Conservation (phyloP, 2,888 invertebrate species). For the Drosophila meridionalis region DNA sequence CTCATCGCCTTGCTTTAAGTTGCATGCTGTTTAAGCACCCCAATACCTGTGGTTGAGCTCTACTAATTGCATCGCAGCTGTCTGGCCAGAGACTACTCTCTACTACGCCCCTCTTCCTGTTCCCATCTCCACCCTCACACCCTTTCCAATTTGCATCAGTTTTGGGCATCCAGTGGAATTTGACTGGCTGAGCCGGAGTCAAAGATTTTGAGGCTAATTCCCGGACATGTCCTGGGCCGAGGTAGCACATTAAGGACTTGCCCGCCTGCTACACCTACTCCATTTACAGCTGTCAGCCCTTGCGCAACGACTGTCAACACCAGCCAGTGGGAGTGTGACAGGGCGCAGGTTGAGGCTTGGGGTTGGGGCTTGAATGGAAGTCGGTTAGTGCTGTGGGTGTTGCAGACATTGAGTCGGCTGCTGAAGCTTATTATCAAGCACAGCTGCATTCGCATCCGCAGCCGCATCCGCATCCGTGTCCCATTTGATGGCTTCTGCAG, state of each 20-base stretch:
- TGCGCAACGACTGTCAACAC: slow-evolving; percentile 39
- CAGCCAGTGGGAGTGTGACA: slow-evolving; percentile 14
- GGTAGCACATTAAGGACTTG: slow-evolving; percentile 16
- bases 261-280: slow-evolving; percentile 40
- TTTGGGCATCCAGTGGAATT: slow-evolving; percentile 18
- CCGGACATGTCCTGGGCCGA: slow-evolving; percentile 19
- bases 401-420: slow-evolving; percentile 40
- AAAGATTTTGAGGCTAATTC: slow-evolving; percentile 52
- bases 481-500: slow-evolving; percentile 41
- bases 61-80: slow-evolving; percentile 41
- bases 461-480: slow-evolving; percentile 40
- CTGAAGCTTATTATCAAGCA: slow-evolving; percentile 68
- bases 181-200: slow-evolving; percentile 33
- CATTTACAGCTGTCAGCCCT: slow-evolving; percentile 63
- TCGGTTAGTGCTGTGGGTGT: slow-evolving; percentile 9
- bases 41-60: background rate
- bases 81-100: slow-evolving; percentile 11
- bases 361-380: background rate
- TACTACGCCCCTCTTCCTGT: background rate
- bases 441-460: slow-evolving; percentile 51
- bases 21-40: background rate
- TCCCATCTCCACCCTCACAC: background rate
- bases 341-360: background rate
- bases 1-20: background rate
- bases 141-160: slow-evolving; percentile 29